Evolutionary conservation across 2,888 invertebrate species (phyloP).

Genomic region (Cryptocephalus moraei): DNA sequence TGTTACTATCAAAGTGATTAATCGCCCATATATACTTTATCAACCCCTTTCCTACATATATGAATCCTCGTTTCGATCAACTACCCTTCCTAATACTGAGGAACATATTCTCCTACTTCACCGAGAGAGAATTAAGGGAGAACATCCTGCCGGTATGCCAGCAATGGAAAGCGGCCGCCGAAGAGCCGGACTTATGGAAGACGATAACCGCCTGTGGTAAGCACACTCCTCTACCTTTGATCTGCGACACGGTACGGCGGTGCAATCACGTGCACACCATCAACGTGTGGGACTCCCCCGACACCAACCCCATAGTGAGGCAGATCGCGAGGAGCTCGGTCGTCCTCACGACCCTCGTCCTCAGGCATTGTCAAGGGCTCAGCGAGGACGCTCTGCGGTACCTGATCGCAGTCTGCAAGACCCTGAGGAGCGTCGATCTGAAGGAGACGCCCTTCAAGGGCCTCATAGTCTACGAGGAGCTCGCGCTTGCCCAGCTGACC

Average conservation of each 20-base stretch:
- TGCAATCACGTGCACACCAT: slow-evolving; percentile 7
- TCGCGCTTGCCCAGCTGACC: slow-evolving; percentile 4
- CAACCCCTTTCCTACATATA: too few species aligned
- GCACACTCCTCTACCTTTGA: slow-evolving; percentile 2
- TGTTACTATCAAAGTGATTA: too few species aligned
- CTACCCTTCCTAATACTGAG: slow-evolving; percentile 7
- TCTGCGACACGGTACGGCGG: slow-evolving; percentile 12
- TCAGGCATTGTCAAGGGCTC: slow-evolving; percentile 11
- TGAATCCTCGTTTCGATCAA: slow-evolving; percentile 3
- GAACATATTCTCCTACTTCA: slow-evolving; percentile 10
- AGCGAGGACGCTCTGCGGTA: slow-evolving; percentile 11
- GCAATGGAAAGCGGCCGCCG: slow-evolving; percentile 10
- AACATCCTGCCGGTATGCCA: slow-evolving; percentile 13
- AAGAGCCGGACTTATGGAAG: slow-evolving; percentile 11
- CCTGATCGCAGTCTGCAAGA: slow-evolving; percentile 7
- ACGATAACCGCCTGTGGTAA: slow-evolving; percentile 8
- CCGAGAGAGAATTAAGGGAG: slow-evolving; percentile 9
- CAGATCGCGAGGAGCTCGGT: slow-evolving; percentile 11
- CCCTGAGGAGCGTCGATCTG: slow-evolving; percentile 8
- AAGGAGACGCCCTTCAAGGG: slow-evolving; percentile 11
- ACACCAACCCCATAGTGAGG: slow-evolving; percentile 7
- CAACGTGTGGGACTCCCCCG: slow-evolving; percentile 2
- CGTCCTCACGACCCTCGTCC: slow-evolving; percentile 4
- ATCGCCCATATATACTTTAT: too few species aligned
- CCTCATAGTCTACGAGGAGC: slow-evolving; percentile 11